Evolutionary conservation across 2,113 vertebrate species (phyloP).

Genomic region (Lipophrys pholis): DNA sequence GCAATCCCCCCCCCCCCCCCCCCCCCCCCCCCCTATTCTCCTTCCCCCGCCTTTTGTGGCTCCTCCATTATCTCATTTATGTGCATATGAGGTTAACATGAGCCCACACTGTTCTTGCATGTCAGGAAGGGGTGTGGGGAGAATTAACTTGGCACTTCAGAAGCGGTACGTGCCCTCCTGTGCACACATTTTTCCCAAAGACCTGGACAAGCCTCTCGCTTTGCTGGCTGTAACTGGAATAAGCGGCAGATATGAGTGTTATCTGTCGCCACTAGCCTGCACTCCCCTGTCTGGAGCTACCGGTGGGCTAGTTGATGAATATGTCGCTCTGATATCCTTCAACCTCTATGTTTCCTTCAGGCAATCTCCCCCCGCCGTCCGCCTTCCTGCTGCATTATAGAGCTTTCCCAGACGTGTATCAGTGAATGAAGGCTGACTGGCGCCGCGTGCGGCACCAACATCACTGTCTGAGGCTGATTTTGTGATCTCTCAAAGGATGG

Average conservation of each 20-base stretch:
- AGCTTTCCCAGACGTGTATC: conserved; percentile 44
- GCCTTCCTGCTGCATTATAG: conserved; percentile 14
- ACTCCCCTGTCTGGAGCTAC: conserved; percentile 39
- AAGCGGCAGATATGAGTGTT: conserved; percentile 52
- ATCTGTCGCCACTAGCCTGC: conserved; percentile 59
- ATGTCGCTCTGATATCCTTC: conserved; percentile 67
- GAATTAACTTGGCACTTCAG: conserved; percentile 46
- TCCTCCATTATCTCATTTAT: neutral
- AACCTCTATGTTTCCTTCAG: conserved; percentile 59
- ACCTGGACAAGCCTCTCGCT: conserved; percentile 18
- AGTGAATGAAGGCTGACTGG: conserved; percentile 42
- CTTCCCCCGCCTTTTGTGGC: neutral
- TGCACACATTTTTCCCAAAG: conserved; percentile 20
- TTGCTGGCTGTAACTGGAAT: conserved; percentile 45
- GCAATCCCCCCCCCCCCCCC: neutral
- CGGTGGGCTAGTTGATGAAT: conserved; percentile 58
- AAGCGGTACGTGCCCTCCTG: conserved; percentile 2
- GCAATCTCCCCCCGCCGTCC: conserved; percentile 25
- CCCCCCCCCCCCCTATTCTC: neutral
- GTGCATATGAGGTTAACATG: conserved; percentile 3
- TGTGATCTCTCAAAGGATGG: conserved; percentile 11
- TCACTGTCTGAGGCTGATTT: conserved; percentile 12
- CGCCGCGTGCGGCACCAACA: conserved; percentile 28
- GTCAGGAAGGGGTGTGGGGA: conserved; percentile 36
- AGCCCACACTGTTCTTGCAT: neutral